Percentiles rank a stretch among this genome's conserved stretches.
Conservation (phyloP, 2,797 vertebrate genomes). For the Channa striata region DNA sequence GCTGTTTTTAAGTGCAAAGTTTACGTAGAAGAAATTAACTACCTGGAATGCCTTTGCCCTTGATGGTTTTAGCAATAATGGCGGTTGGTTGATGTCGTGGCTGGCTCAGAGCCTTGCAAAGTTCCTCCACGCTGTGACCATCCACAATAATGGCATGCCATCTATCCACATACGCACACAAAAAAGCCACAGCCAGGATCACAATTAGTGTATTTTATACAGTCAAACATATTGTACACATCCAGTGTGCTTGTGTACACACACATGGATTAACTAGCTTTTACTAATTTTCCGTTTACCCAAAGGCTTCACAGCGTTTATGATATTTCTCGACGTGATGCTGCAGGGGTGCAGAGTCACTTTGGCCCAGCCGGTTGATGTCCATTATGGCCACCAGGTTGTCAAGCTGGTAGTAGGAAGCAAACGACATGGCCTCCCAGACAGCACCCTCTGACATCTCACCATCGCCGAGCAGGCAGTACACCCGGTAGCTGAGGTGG, state of each 20-base stretch:
- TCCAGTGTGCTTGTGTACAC: neutral
- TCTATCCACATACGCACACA: conserved; percentile 70
- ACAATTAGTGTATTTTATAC: conserved; percentile 1
- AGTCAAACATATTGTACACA: neutral
- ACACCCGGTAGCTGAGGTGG: conserved; percentile 90
- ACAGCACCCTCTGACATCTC: conserved; percentile 96
- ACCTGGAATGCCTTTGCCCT: conserved; percentile 94
- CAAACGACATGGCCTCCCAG: conserved; percentile 99
- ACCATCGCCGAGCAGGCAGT: conserved; percentile 94
- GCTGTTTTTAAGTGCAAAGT: neutral
- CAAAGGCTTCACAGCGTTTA: conserved; percentile 95
- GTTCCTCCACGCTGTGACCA: conserved; percentile 94
- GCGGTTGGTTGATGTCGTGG: conserved; percentile 91
- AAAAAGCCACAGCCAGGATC: conserved; percentile 12
- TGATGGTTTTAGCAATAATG: conserved; percentile 93
- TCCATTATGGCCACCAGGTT: conserved; percentile 96
- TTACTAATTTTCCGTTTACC: conserved; percentile 76
- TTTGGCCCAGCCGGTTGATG: conserved; percentile 96
- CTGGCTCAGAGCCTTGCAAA: conserved; percentile 92
- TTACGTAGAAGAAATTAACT: conserved; percentile 29
- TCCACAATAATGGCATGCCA: conserved; percentile 92
- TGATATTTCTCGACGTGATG: conserved; percentile 94
- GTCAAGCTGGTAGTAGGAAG: conserved; percentile 94
- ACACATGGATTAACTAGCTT: neutral
- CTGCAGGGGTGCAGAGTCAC: conserved; percentile 93